Base-by-base conservation (phyloP, 1,140 invertebrate genomes). In the Listronotus bonariensis region DNA sequence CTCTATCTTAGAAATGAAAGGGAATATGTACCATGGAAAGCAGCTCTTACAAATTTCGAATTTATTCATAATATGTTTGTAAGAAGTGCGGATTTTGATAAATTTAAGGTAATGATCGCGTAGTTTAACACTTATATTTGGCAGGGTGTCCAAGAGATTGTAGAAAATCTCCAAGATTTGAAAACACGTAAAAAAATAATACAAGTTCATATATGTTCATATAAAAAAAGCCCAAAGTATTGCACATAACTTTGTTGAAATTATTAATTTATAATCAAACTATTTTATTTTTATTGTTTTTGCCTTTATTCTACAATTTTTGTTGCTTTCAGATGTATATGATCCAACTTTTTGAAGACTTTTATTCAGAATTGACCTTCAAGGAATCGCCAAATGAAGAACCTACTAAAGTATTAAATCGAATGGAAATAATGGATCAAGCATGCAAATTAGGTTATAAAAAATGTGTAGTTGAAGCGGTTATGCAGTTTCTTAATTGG, bases 21-120 rank as follows among this genome's bases (percentile, higher is more conserved):
- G 5, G 89, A 91, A 20, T 91, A 88, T 73, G 82, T 93, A 0
- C 90, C 92, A 0, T 93, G 92, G 92, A 89, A 89, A 76, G 82
- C 90, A 6, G 91, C 89, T 1, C 79, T 90, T 7, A 84, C 80
- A 6, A 86, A 85, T 17, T 81, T 92, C 38, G 83, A 84, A 7
- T 92, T 89, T 72, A 81, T 93, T 34, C 84, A 90, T 60, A 83
- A 82, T 0, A 92, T 93, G 89, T 80, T 92, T 14, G 82, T 86
- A 6, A 88, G 87, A 67, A 87, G 84, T 36, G 83, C 84, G 0
- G 83, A 87, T 63, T 92, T 91, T 79, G 85, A 92, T 72, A 82
- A 87, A 68, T 90, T 90, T 61, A 89, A 90, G 81, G 90, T 91
- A 80, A 74, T 3, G 1, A 26, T 3, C 1, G 20, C 2, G 20